phyloP scores from a whole-genome alignment of 2,113 vertebrate genomes.

The Otus sunia region DNA sequence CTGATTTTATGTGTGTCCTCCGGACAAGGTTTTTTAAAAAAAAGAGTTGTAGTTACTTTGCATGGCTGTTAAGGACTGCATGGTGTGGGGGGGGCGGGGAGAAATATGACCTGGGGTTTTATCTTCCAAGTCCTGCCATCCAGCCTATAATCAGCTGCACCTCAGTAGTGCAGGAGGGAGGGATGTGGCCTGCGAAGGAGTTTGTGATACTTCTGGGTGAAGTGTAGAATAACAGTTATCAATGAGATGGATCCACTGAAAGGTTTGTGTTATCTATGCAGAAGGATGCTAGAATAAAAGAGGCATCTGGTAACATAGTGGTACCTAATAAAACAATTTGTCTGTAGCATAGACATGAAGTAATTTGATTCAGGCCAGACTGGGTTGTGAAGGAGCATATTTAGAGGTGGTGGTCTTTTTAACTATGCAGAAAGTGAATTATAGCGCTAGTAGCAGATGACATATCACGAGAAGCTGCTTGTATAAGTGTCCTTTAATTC shows the following conservation, averaged over 20 bases:
- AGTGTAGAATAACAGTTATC: not conserved
- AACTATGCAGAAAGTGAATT: not conserved
- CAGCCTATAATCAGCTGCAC: not conserved
- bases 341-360: not conserved
- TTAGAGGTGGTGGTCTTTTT: not conserved
- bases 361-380: not conserved
- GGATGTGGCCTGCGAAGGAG: not conserved
- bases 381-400: not conserved
- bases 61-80: not conserved
- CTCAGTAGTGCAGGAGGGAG: not conserved
- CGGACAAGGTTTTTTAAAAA: not conserved
- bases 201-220: not conserved
- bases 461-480: not conserved
- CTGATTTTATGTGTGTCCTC: not conserved
- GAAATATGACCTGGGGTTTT: not conserved
- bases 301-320: not conserved
- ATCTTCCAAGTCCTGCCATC: not conserved
- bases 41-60: not conserved
- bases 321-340: not conserved
- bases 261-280: not conserved
- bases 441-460: not conserved
- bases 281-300: not conserved
- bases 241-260: not conserved
- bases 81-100: accelerated
- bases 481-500: not conserved